Evolutionary conservation across 2,113 vertebrate species (phyloP).

Genomic region (Rhinogobius similis): DNA sequence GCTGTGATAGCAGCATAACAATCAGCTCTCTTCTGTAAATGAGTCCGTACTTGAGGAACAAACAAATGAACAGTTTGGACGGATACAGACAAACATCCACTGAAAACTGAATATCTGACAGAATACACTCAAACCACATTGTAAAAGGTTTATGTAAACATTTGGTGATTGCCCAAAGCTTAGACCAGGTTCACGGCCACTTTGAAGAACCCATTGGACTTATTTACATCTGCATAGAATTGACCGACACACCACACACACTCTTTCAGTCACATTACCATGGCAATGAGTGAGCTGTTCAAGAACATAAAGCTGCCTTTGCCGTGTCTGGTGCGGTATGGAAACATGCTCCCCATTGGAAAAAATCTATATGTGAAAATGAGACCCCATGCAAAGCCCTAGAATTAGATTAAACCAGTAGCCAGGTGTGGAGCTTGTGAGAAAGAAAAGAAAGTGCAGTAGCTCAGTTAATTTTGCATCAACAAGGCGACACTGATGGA

Average conservation of each 20-base stretch:
- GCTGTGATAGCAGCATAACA: too few relatives aligned
- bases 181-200: constrained; percentile 51
- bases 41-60: too few relatives aligned
- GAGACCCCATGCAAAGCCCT: constrained; percentile 65
- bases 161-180: constrained; percentile 5
- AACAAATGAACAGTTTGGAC: not conserved
- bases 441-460: constrained; percentile 43
- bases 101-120: not conserved
- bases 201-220: constrained; percentile 53
- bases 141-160: not conserved
- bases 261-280: constrained; percentile 70
- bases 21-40: too few relatives aligned
- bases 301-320: constrained; percentile 72
- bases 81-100: not conserved
- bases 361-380: constrained; percentile 67
- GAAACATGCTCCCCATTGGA: constrained; percentile 66
- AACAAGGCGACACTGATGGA: constrained; percentile 67
- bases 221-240: constrained; percentile 64
- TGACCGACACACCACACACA: constrained; percentile 62
- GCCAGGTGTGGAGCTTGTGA: constrained; percentile 61
- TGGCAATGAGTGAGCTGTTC: constrained; percentile 72
- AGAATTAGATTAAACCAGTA: constrained; percentile 75
- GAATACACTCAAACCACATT: not conserved
- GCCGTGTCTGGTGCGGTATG: constrained; percentile 60
- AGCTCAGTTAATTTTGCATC: constrained; percentile 64